Evolutionary conservation across 2,113 vertebrate species (phyloP).

Genomic region (Triplophysa dalaica): DNA sequence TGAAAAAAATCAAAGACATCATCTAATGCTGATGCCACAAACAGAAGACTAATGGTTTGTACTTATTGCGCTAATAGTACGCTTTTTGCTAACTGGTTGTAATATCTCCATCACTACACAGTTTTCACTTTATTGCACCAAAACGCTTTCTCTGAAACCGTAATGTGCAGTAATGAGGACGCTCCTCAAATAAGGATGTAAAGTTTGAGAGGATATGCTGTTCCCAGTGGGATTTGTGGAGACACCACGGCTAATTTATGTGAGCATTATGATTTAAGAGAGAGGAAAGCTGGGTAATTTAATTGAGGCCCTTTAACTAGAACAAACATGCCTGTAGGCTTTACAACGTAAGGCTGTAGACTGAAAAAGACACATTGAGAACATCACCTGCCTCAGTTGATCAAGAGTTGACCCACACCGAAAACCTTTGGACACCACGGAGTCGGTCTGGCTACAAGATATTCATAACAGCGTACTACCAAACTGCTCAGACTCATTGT

Average conservation of each 20-base stretch:
- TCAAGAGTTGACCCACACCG: background rate
- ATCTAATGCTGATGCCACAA: slow-evolving; percentile 16
- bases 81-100: slow-evolving; percentile 1
- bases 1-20: background rate
- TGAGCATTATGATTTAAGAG: slow-evolving; percentile 54
- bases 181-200: slow-evolving; percentile 31
- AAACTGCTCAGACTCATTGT: too few relatives aligned
- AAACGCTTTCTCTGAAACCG: slow-evolving; percentile 16
- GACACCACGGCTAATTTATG: slow-evolving; percentile 61
- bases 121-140: slow-evolving; percentile 1
- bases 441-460: too few relatives aligned
- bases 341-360: background rate
- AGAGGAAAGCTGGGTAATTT: slow-evolving; percentile 47
- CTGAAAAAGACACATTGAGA: slow-evolving; percentile 4
- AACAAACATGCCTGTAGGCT: slow-evolving; percentile 16
- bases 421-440: background rate
- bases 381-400: background rate
- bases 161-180: slow-evolving; percentile 23
- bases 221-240: slow-evolving; percentile 57
- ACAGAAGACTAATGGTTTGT: slow-evolving; percentile 5
- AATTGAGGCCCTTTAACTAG: slow-evolving; percentile 45
- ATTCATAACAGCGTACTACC: too few relatives aligned
- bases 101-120: background rate
- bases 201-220: slow-evolving; percentile 20
- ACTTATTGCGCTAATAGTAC: slow-evolving; percentile 24